These are phyloP conservation scores for Semotilus atromaculatus DNA, from an alignment of 2,797 vertebrate genomes.

Conservation along the genomic window DNA sequence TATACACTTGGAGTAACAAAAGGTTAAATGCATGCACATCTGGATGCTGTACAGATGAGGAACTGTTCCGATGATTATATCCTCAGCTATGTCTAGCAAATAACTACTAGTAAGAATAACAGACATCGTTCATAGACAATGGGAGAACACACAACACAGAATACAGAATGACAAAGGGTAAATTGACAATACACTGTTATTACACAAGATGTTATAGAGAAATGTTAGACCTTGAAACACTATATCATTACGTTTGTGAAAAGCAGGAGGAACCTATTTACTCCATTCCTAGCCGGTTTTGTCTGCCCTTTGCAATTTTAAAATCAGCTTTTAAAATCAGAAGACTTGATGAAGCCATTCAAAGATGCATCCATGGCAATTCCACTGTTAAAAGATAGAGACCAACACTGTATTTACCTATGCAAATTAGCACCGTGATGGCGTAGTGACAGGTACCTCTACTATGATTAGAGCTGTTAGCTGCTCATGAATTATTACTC, in stretches of 20 bases:
- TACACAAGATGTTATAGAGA: constrained; percentile 50
- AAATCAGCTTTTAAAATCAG: constrained; percentile 55
- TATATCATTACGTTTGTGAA: neutral
- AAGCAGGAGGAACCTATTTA: neutral
- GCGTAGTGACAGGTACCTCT: constrained; percentile 55
- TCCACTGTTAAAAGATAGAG: constrained; percentile 49
- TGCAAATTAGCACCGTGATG: constrained; percentile 61
- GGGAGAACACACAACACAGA: constrained; percentile 21
- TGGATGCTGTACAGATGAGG: neutral
- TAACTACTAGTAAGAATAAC: neutral
- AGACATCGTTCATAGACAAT: neutral
- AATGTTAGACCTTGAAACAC: constrained; percentile 31
- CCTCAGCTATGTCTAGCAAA: constrained; percentile 21
- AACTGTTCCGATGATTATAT: neutral
- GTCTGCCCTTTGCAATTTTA: neutral
- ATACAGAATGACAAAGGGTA: constrained; percentile 13
- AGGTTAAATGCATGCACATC: neutral
- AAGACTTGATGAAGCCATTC: constrained; percentile 45
- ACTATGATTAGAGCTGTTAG: constrained; percentile 57
- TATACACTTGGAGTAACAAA: neutral
- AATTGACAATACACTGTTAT: constrained; percentile 53
- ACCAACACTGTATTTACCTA: constrained; percentile 59
- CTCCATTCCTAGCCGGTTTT: neutral
- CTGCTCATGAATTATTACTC: constrained; percentile 63
- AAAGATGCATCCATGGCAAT: constrained; percentile 47